Conservation (phyloP, 1,140 invertebrate species). For the Gryllus bimaculatus region DNA sequence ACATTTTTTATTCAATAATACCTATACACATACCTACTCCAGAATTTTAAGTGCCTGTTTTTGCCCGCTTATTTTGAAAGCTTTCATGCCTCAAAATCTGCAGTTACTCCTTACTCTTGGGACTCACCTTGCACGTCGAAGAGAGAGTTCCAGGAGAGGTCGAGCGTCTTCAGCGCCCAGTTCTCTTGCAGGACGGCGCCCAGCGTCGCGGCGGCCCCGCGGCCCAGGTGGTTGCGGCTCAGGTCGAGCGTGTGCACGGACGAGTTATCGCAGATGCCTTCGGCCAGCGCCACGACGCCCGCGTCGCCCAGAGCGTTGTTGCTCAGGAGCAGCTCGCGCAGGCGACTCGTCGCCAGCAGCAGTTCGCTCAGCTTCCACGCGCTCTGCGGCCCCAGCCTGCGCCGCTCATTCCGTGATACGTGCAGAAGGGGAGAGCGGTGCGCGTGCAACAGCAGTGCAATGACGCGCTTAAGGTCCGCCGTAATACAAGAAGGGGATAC, state of each 20-base stretch:
- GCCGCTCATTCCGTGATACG: no score
- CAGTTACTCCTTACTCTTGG: no score
- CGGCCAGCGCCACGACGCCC: neutral
- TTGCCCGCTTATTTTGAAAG: no score
- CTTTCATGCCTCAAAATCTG: no score
- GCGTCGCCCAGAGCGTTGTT: neutral
- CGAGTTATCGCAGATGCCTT: neutral
- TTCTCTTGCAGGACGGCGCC: neutral
- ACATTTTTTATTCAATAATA: no score
- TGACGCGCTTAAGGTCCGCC: no score
- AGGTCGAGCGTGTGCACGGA: neutral
- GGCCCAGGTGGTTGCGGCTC: neutral
- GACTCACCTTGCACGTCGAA: neutral
- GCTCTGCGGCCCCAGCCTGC: neutral
- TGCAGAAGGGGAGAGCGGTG: no score
- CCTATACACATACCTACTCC: no score
- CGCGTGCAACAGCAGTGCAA: no score
- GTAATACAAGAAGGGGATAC: no score
- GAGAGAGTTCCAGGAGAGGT: neutral
- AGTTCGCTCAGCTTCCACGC: neutral
- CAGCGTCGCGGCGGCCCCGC: neutral
- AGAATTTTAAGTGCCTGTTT: no score
- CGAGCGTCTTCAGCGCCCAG: neutral
- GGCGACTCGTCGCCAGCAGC: neutral
- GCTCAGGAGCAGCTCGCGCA: neutral